A percentile compares a stretch with the other conserved stretches of the same genome.
These are phyloP conservation scores for Lerista edwardsae DNA, from an alignment of 2,797 vertebrate species.

Conservation along the genomic window DNA sequence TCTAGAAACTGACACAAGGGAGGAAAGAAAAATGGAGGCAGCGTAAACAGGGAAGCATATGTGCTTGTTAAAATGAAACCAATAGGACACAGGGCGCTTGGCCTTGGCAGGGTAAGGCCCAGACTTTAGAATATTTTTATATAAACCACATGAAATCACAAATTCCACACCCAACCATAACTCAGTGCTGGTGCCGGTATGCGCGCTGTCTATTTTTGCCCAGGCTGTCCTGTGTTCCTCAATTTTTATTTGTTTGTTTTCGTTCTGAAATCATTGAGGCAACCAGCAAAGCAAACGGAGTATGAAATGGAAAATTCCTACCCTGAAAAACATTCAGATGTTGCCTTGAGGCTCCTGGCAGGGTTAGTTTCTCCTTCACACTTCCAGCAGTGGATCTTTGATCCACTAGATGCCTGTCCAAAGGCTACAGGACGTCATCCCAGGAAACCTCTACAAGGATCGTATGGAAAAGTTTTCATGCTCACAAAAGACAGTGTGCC, in stretches of 20 bases:
- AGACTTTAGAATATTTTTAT: not conserved
- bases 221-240: not conserved
- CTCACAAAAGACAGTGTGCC: not conserved
- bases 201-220: not conserved
- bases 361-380: accelerated
- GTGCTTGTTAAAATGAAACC: too few species aligned
- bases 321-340: not conserved
- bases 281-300: slow-evolving; percentile 11
- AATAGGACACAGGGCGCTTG: not conserved
- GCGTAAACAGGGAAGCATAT: too few species aligned
- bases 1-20: too few species aligned
- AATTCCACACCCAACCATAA: not conserved
- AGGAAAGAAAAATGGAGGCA: too few species aligned
- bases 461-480: not conserved
- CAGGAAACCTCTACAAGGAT: not conserved
- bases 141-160: not conserved
- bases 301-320: slow-evolving; percentile 29
- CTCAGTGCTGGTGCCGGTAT: not conserved
- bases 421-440: not conserved
- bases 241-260: not conserved
- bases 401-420: not conserved
- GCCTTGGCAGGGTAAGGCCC: not conserved
- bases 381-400: not conserved
- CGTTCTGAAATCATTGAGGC: not conserved
- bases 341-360: slow-evolving; percentile 10